These are phyloP conservation scores for Cephus pygmeus DNA, from an alignment of 2,888 invertebrate genomes.

Conservation along the genomic window DNA sequence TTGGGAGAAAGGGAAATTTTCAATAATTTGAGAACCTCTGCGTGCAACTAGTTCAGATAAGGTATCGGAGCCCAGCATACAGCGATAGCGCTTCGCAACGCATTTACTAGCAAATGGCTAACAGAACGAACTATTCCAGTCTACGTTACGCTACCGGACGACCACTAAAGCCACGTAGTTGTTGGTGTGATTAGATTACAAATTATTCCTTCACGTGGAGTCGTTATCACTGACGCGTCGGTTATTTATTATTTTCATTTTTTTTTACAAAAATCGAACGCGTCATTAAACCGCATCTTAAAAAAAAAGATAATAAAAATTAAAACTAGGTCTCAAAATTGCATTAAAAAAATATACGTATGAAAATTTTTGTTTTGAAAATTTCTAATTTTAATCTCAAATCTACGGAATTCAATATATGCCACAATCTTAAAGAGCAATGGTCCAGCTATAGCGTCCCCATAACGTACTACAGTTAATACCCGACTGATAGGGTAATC, in stretches of 20 bases:
- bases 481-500: conserved; percentile 56
- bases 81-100: conserved; percentile 54
- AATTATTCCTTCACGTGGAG: conserved; percentile 21
- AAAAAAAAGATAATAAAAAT: background rate
- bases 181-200: conserved; percentile 33
- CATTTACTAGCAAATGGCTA: conserved; percentile 30
- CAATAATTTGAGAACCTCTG: conserved; percentile 54
- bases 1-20: background rate
- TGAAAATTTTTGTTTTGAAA: background rate
- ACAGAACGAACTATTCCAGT: background rate
- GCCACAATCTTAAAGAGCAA: background rate
- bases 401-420: background rate
- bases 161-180: conserved; percentile 15
- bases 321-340: background rate
- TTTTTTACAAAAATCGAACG: background rate
- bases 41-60: conserved; percentile 63
- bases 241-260: background rate
- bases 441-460: background rate
- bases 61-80: conserved; percentile 49
- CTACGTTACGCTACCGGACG: conserved; percentile 17
- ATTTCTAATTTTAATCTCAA: background rate
- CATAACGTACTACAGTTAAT: conserved; percentile 25
- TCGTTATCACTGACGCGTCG: background rate
- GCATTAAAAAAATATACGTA: background rate
- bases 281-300: background rate